Base-by-base conservation (phyloP, 2,113 vertebrate species). In the Apteryx mantelli region DNA sequence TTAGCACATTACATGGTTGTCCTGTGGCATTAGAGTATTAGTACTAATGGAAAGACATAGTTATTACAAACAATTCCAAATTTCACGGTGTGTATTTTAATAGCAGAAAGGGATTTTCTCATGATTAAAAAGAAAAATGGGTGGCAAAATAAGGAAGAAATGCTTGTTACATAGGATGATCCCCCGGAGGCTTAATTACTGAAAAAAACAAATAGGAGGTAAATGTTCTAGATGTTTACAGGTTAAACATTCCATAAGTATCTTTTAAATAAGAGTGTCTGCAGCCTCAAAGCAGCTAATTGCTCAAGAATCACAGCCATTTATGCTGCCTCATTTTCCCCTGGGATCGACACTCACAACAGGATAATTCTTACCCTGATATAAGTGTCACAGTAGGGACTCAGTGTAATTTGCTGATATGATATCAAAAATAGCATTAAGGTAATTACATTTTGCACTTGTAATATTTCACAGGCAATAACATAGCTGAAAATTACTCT, bases 361-460 rank as follows among this genome's bases (percentile, higher is more conserved):
- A 97, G 98, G 97, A 92, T 98, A 97, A 98, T 97, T 97, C 97
- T 98, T 95, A 97, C 97, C 93, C 96, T 97, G 94, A 97, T 97
- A 66, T 78, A 98, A 98, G 97, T 97, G 96, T 97, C 98, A 97
- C 97, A 84, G 95, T 96, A 91, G 97, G 98, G 92, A 97, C 96
- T 96, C 79, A 2, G 97, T 90, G 64, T 97, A 96, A 98, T 98
- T 98, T 98, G 97, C 98, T 98, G 98, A 98, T 98, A 98, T 96
- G 95, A 97, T 98, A 98, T 98, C 96, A 99, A 98, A 98, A 98
- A 98, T 98, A 98, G 96, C 98, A 98, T 98, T 98, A 98, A 97
- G 96, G 95, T 98, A 98, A 98, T 98, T 98, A 98, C 95, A 93
- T 97, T 97, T 96, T 95, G 94, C 96, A 96, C 97, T 97, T 84